These are phyloP conservation scores for Mnemiopsis leidyi DNA, from an alignment of 37 sponge, comb jelly and placozoan genomes.

Conservation along the genomic window DNA sequence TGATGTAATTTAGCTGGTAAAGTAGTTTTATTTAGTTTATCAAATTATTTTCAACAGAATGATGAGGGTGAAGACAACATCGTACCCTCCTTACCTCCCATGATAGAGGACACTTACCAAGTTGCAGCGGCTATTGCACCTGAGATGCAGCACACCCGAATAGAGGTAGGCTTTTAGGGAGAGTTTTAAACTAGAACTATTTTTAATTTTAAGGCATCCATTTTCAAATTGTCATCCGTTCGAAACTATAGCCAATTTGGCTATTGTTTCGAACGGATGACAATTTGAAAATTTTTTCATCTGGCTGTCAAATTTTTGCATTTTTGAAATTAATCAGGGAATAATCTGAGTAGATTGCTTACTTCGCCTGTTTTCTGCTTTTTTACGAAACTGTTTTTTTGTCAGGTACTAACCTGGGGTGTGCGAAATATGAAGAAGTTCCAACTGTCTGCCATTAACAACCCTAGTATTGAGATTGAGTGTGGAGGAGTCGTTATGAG, in stretches of 20 bases:
- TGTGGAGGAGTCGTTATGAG: constrained; percentile 80
- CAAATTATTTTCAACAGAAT: too few species aligned
- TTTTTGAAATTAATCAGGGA: not conserved
- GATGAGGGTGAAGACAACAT: not conserved
- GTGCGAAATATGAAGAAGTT: constrained; percentile 97
- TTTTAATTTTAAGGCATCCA: too few species aligned
- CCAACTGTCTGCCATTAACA: constrained; percentile 81
- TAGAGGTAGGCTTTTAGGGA: too few species aligned
- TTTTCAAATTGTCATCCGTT: too few species aligned
- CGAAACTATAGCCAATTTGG: too few species aligned
- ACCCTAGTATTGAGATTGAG: constrained; percentile 88
- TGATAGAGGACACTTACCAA: constrained; percentile 28
- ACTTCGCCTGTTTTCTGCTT: not conserved
- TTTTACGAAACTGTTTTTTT: not conserved
- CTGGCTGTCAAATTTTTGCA: too few species aligned
- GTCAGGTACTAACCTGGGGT: constrained; percentile 93
- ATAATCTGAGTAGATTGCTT: not conserved
- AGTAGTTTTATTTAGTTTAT: too few species aligned
- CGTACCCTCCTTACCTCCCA: constrained; percentile 38
- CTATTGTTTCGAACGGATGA: too few species aligned
- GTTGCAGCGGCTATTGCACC: constrained; percentile 25
- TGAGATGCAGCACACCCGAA: constrained; percentile 45
- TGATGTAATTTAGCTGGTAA: too few species aligned
- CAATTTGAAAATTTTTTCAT: too few species aligned
- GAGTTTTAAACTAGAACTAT: too few species aligned